A percentile compares a stretch with the other conserved stretches of the same genome.
These are phyloP conservation scores for Psittacara wagleri DNA, from an alignment of 2,113 vertebrate species.

Conservation along the genomic window DNA sequence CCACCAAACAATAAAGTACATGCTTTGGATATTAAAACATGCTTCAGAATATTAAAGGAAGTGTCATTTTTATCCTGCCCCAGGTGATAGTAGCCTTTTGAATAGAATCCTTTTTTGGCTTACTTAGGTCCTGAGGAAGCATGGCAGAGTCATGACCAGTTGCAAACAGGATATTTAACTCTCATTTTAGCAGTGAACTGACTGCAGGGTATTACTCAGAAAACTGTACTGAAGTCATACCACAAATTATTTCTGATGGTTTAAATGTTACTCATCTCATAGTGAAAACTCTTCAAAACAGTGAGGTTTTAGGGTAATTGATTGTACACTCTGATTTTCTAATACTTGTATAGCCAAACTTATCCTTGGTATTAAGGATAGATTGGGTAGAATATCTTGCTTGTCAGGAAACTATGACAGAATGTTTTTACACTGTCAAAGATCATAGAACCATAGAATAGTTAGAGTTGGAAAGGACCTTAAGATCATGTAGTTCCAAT, in stretches of 20 bases:
- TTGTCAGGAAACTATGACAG: not conserved
- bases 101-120: not conserved
- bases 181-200: not conserved
- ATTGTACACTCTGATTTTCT: not conserved
- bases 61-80: not conserved
- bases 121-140: not conserved
- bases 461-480: too few relatives aligned
- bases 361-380: not conserved
- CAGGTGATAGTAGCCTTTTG: not conserved
- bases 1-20: fast-evolving
- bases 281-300: not conserved
- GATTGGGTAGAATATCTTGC: not conserved
- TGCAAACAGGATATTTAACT: not conserved
- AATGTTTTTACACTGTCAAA: not conserved
- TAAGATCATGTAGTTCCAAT: too few relatives aligned
- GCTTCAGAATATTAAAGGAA: not conserved
- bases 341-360: not conserved
- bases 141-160: not conserved
- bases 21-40: not conserved
- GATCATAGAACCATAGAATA: not conserved
- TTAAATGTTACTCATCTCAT: not conserved
- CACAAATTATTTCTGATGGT: fast-evolving
- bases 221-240: not conserved
- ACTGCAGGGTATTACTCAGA: not conserved
- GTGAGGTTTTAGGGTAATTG: not conserved